Conservation (phyloP, 2,888 invertebrate genomes). For the Eristalis arbustorum region DNA sequence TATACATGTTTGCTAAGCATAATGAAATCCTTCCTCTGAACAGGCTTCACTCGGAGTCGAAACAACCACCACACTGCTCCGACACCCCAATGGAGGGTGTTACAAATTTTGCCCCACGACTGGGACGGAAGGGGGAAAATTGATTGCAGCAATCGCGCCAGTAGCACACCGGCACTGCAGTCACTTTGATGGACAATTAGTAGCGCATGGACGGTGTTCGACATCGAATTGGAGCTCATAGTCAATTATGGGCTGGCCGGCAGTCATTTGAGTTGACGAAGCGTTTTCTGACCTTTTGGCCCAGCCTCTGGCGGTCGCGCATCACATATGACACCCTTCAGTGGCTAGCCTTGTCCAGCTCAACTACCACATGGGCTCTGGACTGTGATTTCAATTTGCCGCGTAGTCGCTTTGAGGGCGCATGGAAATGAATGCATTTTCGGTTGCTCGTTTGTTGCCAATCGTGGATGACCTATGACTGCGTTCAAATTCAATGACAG, state of each 20-base stretch:
- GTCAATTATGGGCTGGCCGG: constrained; percentile 41
- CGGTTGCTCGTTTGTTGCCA: not conserved
- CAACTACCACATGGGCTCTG: not conserved
- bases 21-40: constrained; percentile 51
- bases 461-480: not conserved
- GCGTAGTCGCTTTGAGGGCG: not conserved
- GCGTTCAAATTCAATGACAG: not conserved
- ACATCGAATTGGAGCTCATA: constrained; percentile 41
- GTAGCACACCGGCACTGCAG: not conserved
- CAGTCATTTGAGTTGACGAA: constrained; percentile 43
- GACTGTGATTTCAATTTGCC: not conserved
- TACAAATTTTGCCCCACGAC: constrained; percentile 27
- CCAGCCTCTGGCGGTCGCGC: not conserved
- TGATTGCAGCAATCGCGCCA: constrained; percentile 35
- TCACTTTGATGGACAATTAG: constrained; percentile 33
- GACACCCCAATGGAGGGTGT: not conserved
- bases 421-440: not conserved
- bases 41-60: constrained; percentile 1
- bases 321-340: constrained; percentile 43
- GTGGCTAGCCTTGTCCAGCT: not conserved
- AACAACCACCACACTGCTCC: not conserved
- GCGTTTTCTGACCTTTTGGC: constrained; percentile 11
- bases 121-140: constrained; percentile 16
- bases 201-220: constrained; percentile 43
- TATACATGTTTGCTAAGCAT: constrained; percentile 33